Percentiles rank a stretch among this genome's conserved stretches.
Conservation (phyloP, 2,888 invertebrate genomes). For the Octonoba sinensis region DNA sequence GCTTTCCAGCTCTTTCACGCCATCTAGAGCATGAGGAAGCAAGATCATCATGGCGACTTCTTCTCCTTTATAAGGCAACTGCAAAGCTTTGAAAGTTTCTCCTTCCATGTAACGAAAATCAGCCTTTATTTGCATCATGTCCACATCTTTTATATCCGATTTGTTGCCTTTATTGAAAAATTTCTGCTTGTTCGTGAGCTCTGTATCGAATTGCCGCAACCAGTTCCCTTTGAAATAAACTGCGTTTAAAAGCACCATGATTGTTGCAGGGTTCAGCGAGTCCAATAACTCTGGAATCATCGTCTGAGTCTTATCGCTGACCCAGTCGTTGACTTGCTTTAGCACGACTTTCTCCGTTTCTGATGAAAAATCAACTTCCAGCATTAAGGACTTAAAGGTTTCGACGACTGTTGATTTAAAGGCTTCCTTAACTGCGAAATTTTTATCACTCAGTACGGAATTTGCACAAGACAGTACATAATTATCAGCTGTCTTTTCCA, state of each 20-base stretch:
- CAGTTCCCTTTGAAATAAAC: conserved; percentile 73
- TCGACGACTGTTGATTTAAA: conserved; percentile 30
- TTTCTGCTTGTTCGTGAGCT: conserved; percentile 66
- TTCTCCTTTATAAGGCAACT: conserved; percentile 60
- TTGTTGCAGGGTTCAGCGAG: conserved; percentile 65
- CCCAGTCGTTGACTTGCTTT: conserved; percentile 34
- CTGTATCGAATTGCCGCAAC: conserved; percentile 69
- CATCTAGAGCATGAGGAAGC: conserved; percentile 34
- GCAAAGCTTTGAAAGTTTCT: conserved; percentile 37
- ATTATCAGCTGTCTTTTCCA: neutral
- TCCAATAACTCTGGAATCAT: conserved; percentile 54
- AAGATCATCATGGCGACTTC: conserved; percentile 56
- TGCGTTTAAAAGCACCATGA: conserved; percentile 72
- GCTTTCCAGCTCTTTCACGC: conserved; percentile 22
- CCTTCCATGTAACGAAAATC: conserved; percentile 65
- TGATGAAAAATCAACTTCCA: conserved; percentile 39
- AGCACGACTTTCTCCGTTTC: conserved; percentile 24
- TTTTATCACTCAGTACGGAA: conserved; percentile 10
- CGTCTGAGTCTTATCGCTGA: conserved; percentile 10
- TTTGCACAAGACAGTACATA: conserved; percentile 37
- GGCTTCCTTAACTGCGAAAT: conserved; percentile 10
- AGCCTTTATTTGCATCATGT: conserved; percentile 70
- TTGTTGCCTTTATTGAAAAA: conserved; percentile 35
- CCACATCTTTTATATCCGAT: conserved; percentile 65
- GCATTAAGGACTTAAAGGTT: conserved; percentile 37